Evolutionary conservation across 2,888 invertebrate species (phyloP).

Genomic region (Lasius platythorax): DNA sequence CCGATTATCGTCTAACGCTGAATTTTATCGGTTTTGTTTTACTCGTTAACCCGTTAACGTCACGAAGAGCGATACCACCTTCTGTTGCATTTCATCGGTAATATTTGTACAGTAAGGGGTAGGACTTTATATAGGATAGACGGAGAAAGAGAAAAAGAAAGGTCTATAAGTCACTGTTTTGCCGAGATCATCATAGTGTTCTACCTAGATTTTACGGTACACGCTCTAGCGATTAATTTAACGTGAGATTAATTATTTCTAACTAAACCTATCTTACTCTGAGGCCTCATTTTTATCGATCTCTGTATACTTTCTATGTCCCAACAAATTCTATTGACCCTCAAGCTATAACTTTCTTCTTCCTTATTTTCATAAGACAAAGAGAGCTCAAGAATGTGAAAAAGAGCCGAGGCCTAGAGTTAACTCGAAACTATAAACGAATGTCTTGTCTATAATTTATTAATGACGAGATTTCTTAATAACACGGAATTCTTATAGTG

Average conservation of each 20-base stretch:
- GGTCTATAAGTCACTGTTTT: slow-evolving; percentile 33
- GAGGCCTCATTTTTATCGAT: slow-evolving; percentile 19
- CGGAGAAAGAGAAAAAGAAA: slow-evolving; percentile 14
- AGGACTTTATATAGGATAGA: slow-evolving; percentile 45
- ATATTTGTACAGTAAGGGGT: slow-evolving; percentile 54
- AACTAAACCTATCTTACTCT: slow-evolving; percentile 37
- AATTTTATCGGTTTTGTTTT: slow-evolving; percentile 49
- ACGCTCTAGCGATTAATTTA: slow-evolving; percentile 56
- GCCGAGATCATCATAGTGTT: slow-evolving; percentile 61
- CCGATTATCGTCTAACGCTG: slow-evolving; percentile 34
- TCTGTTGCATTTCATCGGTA: slow-evolving; percentile 71
- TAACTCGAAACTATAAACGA: slow-evolving; percentile 42
- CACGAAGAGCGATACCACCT: slow-evolving; percentile 63
- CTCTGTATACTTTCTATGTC: slow-evolving; percentile 7
- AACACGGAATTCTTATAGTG: slow-evolving; percentile 68
- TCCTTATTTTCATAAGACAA: slow-evolving; percentile 35
- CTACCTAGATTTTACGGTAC: slow-evolving; percentile 64
- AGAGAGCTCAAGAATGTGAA: slow-evolving; percentile 33
- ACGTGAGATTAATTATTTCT: slow-evolving; percentile 49
- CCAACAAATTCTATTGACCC: background rate
- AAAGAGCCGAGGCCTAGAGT: slow-evolving; percentile 51
- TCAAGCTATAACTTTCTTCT: background rate
- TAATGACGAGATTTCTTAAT: slow-evolving; percentile 56
- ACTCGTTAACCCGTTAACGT: slow-evolving; percentile 59
- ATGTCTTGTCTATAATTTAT: slow-evolving; percentile 35